A percentile compares a stretch with the other conserved stretches of the same genome.
These are phyloP conservation scores for Psilopsiagon aymara DNA, from an alignment of 2,113 vertebrate species.

Conservation along the genomic window DNA sequence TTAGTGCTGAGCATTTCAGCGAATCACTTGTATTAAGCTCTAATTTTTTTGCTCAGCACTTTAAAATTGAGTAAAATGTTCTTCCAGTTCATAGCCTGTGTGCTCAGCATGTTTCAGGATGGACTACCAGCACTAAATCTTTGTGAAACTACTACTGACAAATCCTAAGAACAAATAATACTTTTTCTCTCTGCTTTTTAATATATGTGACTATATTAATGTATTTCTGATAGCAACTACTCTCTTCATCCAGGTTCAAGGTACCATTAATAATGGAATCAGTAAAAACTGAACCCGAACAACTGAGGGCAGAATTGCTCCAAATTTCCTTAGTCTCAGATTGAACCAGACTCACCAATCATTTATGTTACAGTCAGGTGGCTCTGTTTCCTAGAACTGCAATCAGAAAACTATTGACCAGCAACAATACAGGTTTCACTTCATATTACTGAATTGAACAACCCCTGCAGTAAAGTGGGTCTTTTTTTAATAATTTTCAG, in stretches of 20 bases:
- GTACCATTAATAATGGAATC: background rate
- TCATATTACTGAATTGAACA: background rate
- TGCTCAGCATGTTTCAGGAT: background rate
- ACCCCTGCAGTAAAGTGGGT: background rate
- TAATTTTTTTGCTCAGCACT: background rate
- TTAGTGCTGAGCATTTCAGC: background rate
- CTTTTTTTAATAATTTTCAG: background rate
- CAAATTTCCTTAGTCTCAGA: conserved; percentile 7
- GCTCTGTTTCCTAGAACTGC: background rate
- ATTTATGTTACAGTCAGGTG: background rate
- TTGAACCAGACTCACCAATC: background rate
- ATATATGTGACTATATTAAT: background rate
- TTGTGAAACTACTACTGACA: background rate
- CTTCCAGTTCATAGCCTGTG: background rate
- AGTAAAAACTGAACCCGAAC: background rate
- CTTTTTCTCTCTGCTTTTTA: background rate
- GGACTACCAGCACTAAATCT: background rate
- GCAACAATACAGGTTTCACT: background rate
- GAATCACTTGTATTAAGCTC: background rate
- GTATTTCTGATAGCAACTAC: background rate
- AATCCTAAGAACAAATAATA: background rate
- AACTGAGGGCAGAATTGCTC: background rate
- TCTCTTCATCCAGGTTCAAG: background rate
- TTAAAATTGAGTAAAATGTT: background rate
- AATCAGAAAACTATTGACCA: conserved; percentile 22